phyloP scores from a whole-genome alignment of 2,797 vertebrate species.

The Spea hammondii region DNA sequence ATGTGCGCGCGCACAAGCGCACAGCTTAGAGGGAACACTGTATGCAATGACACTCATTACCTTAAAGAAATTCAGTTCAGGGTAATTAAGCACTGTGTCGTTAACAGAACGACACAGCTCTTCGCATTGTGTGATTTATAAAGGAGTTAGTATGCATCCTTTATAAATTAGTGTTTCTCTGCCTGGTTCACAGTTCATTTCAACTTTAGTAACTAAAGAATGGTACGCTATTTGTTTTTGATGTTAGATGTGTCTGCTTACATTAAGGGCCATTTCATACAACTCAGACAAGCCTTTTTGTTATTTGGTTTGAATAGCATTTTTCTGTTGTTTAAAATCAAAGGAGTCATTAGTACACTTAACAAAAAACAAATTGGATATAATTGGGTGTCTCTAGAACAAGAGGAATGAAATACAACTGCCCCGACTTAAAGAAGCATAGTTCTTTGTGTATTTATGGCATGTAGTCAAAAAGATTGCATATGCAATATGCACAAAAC shows the following conservation, averaged over 20 bases:
- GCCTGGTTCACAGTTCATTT: conserved; percentile 22
- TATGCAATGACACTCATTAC: too few species aligned
- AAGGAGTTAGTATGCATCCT: background rate
- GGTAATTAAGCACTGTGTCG: too few species aligned
- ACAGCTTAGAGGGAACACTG: too few species aligned
- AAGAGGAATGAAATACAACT: background rate
- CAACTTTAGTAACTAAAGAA: conserved; percentile 31
- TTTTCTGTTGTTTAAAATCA: conserved; percentile 30
- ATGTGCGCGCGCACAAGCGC: too few species aligned
- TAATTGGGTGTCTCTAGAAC: conserved; percentile 14
- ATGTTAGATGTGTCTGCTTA: conserved; percentile 23
- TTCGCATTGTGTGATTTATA: background rate
- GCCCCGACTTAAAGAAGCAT: too few species aligned
- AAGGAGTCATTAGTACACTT: conserved; percentile 22
- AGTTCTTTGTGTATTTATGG: too few species aligned
- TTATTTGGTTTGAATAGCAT: conserved; percentile 7
- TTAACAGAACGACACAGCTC: too few species aligned
- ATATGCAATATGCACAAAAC: too few species aligned
- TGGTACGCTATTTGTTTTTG: conserved; percentile 4
- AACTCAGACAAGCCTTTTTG: conserved; percentile 10
- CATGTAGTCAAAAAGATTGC: too few species aligned
- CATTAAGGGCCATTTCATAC: conserved; percentile 31
- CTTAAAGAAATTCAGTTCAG: too few species aligned
- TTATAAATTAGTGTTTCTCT: background rate
- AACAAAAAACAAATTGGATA: conserved; percentile 17